Conservation (phyloP, 2,888 invertebrate species). For the Iselma pallidipennis region DNA sequence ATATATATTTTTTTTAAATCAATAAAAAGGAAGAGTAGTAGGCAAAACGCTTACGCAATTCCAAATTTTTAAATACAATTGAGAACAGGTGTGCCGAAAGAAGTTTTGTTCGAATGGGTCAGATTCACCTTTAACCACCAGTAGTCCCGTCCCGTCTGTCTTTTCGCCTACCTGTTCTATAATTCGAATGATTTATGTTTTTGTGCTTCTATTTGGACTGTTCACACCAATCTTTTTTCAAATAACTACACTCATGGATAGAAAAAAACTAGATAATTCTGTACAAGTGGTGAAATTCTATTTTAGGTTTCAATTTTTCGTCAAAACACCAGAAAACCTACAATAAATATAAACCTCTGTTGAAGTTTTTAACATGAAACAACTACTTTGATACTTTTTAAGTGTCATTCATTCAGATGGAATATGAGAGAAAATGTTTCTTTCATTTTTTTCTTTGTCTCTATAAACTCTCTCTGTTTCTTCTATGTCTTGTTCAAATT, state of each 20-base stretch:
- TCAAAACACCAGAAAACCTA: slow-evolving; percentile 26
- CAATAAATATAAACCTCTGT: slow-evolving; percentile 20
- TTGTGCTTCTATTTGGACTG: neutral
- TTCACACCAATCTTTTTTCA: neutral
- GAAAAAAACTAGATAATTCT: neutral
- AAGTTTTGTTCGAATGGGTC: neutral
- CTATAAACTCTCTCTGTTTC: neutral
- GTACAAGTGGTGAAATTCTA: slow-evolving; percentile 15
- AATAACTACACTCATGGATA: neutral
- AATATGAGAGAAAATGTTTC: slow-evolving; percentile 17
- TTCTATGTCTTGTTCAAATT: too few relatives aligned
- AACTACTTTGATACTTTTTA: slow-evolving; percentile 26
- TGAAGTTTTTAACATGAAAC: slow-evolving; percentile 25
- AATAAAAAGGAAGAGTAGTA: too few relatives aligned
- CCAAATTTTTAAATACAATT: neutral
- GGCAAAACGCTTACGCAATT: too few relatives aligned
- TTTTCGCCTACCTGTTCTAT: neutral
- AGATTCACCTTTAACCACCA: too few relatives aligned
- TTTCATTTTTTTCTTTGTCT: slow-evolving; percentile 4
- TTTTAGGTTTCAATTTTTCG: slow-evolving; percentile 29
- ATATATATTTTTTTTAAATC: too few relatives aligned
- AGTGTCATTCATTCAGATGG: slow-evolving; percentile 26
- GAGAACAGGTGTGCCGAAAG: neutral
- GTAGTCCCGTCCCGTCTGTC: too few relatives aligned
- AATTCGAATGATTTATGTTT: neutral